A percentile compares a stretch with the other conserved stretches of the same genome.
Conservation (phyloP, 2,113 vertebrate genomes). For the Ailuropoda melanoleuca region DNA sequence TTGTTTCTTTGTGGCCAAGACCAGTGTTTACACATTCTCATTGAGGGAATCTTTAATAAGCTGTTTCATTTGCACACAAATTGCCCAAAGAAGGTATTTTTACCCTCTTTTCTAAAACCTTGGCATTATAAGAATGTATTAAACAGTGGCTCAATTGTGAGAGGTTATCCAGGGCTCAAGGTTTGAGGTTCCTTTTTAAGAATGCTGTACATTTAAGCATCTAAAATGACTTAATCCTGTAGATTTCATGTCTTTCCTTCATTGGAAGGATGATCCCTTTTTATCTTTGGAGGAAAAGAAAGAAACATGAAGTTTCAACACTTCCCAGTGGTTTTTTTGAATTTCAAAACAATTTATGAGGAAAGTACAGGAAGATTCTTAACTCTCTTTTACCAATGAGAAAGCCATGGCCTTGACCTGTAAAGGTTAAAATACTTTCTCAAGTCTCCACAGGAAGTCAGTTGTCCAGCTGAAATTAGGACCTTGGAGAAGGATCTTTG, state of each 20-base stretch:
- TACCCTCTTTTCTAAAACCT: conserved; percentile 65
- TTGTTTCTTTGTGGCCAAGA: conserved; percentile 74
- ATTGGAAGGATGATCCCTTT: background rate
- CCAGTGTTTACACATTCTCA: conserved; percentile 81
- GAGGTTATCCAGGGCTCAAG: conserved; percentile 45
- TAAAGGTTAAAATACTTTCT: conserved; percentile 6
- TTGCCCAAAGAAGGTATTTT: conserved; percentile 79
- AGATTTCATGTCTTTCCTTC: background rate
- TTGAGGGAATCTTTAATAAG: conserved; percentile 82
- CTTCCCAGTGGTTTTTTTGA: background rate
- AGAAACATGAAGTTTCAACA: background rate
- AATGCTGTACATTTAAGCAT: background rate
- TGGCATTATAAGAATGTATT: conserved; percentile 74
- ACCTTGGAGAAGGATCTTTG: background rate
- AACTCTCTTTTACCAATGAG: conserved; percentile 15
- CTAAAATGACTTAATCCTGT: conserved; percentile 47
- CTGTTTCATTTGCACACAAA: conserved; percentile 79
- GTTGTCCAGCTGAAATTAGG: background rate
- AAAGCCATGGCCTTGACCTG: background rate
- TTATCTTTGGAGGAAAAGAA: background rate
- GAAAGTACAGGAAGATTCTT: background rate
- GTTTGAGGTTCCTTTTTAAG: conserved; percentile 47
- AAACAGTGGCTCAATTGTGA: conserved; percentile 66
- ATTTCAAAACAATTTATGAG: background rate
- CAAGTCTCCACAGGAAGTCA: background rate